Conservation (phyloP, 2,888 invertebrate genomes). For the Schizaphis graminum region DNA sequence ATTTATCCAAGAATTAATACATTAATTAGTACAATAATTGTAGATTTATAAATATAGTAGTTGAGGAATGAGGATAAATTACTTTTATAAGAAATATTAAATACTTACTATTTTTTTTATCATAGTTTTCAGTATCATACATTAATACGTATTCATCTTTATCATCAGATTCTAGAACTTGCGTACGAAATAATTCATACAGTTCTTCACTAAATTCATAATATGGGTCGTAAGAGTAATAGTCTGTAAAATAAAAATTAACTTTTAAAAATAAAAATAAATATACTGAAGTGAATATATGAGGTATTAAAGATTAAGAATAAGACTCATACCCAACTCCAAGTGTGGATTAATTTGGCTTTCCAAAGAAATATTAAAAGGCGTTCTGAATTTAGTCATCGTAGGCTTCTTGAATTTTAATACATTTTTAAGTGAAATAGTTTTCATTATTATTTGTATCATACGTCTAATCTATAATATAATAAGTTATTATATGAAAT, state of each 20-base stretch:
- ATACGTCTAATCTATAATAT: background rate
- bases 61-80: background rate
- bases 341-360: background rate
- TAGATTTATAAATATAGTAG: background rate
- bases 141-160: background rate
- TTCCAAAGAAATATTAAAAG: background rate
- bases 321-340: background rate
- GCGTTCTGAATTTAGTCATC: background rate
- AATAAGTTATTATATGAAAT: background rate
- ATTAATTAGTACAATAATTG: background rate
- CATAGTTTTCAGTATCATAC: background rate
- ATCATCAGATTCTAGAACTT: background rate
- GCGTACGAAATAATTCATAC: background rate
- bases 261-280: background rate
- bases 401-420: background rate
- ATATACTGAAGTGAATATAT: background rate
- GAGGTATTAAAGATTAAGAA: background rate
- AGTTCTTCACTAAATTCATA: background rate
- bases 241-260: background rate
- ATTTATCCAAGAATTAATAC: too few species aligned
- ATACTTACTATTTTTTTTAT: background rate
- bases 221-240: background rate
- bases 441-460: background rate
- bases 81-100: background rate
- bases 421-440: background rate